phyloP scores from a whole-genome alignment of 2,113 vertebrate species.

The Sapajus apella region DNA sequence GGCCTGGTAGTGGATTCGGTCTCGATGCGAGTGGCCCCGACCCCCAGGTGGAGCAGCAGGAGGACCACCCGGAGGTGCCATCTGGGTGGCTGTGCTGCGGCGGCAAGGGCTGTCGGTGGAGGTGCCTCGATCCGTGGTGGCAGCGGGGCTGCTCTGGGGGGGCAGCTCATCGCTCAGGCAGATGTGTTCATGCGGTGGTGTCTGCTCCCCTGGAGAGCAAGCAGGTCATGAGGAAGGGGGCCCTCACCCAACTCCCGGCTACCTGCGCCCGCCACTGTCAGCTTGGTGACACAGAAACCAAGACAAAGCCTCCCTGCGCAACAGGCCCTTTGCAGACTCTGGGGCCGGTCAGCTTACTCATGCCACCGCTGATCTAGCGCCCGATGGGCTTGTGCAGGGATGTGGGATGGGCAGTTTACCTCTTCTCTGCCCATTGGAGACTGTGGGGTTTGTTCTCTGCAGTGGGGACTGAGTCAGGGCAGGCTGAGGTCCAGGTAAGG shows the following conservation, averaged over 20 bases:
- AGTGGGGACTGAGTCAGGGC: neutral
- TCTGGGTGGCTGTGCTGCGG: constrained; percentile 88
- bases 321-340: neutral
- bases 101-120: constrained; percentile 93
- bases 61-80: constrained; percentile 81
- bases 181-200: constrained; percentile 92
- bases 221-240: neutral
- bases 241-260: neutral
- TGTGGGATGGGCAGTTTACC: neutral
- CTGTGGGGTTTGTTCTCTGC: neutral
- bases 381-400: neutral
- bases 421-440: neutral
- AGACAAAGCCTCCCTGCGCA: neutral
- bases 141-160: constrained; percentile 87
- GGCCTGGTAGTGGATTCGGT: constrained; percentile 93
- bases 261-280: neutral
- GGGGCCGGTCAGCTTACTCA: neutral
- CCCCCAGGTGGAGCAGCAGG: constrained; percentile 53
- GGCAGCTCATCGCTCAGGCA: constrained; percentile 97
- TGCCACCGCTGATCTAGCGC: neutral
- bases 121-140: constrained; percentile 97
- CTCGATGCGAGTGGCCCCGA: constrained; percentile 84
- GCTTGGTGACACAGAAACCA: neutral
- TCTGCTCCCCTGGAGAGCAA: constrained; percentile 89
- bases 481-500: neutral